Evolutionary conservation across 2,888 invertebrate species (phyloP).

Genomic region (Lathronympha strigana): DNA sequence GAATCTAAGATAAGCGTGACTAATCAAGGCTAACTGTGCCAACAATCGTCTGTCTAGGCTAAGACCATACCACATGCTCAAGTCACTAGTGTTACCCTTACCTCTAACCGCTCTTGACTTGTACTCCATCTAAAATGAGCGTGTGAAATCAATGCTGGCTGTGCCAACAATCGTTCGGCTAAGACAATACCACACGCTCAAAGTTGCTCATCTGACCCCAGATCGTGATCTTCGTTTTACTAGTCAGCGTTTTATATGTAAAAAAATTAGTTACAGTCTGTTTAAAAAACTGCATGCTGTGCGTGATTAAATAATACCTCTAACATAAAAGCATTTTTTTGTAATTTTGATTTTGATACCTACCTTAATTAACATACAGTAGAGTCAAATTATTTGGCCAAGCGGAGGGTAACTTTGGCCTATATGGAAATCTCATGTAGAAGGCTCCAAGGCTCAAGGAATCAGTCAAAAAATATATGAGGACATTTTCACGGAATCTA

Average conservation of each 20-base stretch:
- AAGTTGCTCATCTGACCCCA: conserved; percentile 20
- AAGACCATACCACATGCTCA: not conserved
- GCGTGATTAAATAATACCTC: too few species aligned
- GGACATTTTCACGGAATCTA: too few species aligned
- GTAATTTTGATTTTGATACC: too few species aligned
- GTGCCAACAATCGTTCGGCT: conserved; percentile 51
- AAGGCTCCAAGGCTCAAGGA: too few species aligned
- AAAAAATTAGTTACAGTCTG: not conserved
- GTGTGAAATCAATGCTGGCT: conserved; percentile 61
- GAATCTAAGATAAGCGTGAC: conserved; percentile 50
- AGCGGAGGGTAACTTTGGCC: too few species aligned
- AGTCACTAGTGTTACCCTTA: too few species aligned
- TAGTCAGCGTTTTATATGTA: conserved; percentile 4
- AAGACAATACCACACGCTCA: conserved; percentile 35
- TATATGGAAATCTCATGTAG: too few species aligned
- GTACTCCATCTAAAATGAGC: conserved; percentile 45
- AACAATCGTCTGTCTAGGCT: conserved; percentile 49
- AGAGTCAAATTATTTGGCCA: too few species aligned
- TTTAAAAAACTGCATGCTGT: not conserved
- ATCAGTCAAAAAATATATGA: too few species aligned
- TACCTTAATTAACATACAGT: too few species aligned
- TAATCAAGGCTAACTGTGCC: conserved; percentile 57
- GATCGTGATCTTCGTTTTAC: conserved; percentile 23
- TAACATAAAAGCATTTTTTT: too few species aligned
- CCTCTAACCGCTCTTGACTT: conserved; percentile 40